Base-by-base conservation (phyloP, 2,113 vertebrate genomes). In the Misgurnus mizolepis region DNA sequence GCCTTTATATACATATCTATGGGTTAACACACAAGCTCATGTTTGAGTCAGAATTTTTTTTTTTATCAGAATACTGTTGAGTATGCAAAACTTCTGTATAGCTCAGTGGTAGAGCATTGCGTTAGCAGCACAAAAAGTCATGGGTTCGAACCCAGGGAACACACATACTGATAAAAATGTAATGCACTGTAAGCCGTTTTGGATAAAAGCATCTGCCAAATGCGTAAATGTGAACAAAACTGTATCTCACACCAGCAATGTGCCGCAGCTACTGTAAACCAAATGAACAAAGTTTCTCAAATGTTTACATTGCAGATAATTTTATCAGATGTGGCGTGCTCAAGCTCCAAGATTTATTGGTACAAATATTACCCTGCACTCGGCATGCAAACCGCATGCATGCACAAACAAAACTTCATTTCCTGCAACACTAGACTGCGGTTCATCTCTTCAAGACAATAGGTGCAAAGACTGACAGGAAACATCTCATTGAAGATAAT, bases 381-480 rank as follows among this genome's bases (percentile, higher is more conserved):
- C 7, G 0, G 69, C 55, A 17, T 41, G 34, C 53, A 58, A 40
- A 74, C 55, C 71, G 18, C 62, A 75, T 18, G 7, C 71, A 74
- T 5, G 34, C 74, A 67, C 9, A 53, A 47, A 67, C 11, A 66
- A 64, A 67, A 1, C 5, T 18, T 45, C 18, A 62, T 56, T 80
- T 80, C 78, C 78, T 80, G 78, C 55, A 6, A 61, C 43, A 34
- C 14, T 34, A 62, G 15, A 43, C 47, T 66, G 68, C 6, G 78
- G 78, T 80, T 73, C 6, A 15, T 22, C 40, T 11, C 34, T n/a
- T 27, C 55, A 58, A 58, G 17, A 80, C 67, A 70, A 80, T 60
- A 39, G 78, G 67, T 79, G 67, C 43, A 41, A 80, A 73, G 5
- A 69, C 40, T 17, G 10, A 80, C 73, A 62, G 73, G 60, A 75